phyloP scores from a whole-genome alignment of 2,888 invertebrate species.

The Pachycephus smyrnensis region DNA sequence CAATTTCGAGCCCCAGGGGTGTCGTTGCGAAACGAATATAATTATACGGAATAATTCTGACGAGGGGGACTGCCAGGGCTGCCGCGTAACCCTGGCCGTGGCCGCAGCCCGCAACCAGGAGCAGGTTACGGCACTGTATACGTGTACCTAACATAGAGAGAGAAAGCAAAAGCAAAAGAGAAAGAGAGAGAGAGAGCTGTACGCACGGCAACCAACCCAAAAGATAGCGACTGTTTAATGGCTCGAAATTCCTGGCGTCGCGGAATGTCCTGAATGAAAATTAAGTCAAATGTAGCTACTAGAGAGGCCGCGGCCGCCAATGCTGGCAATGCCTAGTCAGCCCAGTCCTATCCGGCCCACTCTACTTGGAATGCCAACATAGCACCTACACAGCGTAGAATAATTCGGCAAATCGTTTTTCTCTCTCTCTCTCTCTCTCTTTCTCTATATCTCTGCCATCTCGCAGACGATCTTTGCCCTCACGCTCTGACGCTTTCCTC shows the following conservation, averaged over 20 bases:
- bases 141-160: conserved; percentile 22
- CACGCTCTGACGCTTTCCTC: too few species aligned
- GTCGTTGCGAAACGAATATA: conserved; percentile 67
- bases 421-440: too few species aligned
- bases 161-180: conserved; percentile 20
- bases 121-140: conserved; percentile 30
- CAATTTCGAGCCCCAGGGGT: conserved; percentile 66
- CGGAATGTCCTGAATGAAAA: conserved; percentile 64
- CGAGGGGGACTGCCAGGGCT: conserved; percentile 36
- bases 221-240: conserved; percentile 65
- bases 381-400: too few species aligned
- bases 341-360: too few species aligned
- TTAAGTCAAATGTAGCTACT: conserved; percentile 53
- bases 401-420: too few species aligned
- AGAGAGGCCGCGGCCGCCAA: conserved; percentile 14
- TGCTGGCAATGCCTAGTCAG: too few species aligned
- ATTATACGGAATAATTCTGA: conserved; percentile 67
- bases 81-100: conserved; percentile 23
- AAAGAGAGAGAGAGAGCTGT: conserved; percentile 25
- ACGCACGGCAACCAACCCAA: conserved; percentile 47
- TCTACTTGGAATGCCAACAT: too few species aligned
- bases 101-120: conserved; percentile 26
- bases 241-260: conserved; percentile 61
- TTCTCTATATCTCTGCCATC: too few species aligned
- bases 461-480: too few species aligned